Percentiles rank a stretch among this genome's conserved stretches.
These are phyloP conservation scores for Nesogale talazaci DNA, from an alignment of 2,113 vertebrate species.

Conservation along the genomic window DNA sequence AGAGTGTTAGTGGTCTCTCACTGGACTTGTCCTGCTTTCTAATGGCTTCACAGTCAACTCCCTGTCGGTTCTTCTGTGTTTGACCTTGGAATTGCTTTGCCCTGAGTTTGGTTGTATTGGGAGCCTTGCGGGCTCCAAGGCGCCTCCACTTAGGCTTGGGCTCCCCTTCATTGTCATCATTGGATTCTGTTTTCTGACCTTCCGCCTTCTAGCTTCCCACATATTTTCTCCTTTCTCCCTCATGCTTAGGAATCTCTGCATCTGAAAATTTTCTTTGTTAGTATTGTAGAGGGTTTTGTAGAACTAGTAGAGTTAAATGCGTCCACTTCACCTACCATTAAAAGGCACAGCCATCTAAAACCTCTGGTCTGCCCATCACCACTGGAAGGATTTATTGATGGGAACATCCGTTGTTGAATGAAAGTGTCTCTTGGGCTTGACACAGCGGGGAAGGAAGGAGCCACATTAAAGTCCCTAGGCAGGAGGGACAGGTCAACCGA, in stretches of 20 bases:
- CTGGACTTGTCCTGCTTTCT: background rate
- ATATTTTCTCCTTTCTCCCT: background rate
- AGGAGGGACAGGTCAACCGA: slow-evolving; percentile 56
- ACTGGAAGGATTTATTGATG: slow-evolving; percentile 10
- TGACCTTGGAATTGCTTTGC: background rate
- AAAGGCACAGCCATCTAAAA: background rate
- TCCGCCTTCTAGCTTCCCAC: background rate
- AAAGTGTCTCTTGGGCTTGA: slow-evolving; percentile 11
- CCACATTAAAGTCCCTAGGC: slow-evolving; percentile 21
- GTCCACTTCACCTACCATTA: background rate
- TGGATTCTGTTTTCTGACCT: too few relatives aligned
- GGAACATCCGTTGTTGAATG: background rate
- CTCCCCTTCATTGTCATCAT: too few relatives aligned
- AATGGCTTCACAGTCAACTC: background rate
- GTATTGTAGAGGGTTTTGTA: slow-evolving; percentile 9
- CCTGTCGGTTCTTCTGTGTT: background rate
- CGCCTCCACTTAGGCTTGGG: too few relatives aligned
- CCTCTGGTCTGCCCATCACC: background rate
- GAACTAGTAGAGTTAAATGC: background rate
- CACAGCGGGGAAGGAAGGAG: background rate
- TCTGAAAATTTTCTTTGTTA: background rate
- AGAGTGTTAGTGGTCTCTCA: background rate
- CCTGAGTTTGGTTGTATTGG: too few relatives aligned
- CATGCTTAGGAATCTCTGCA: slow-evolving; percentile 19
- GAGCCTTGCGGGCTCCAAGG: too few relatives aligned